A percentile compares a stretch with the other conserved stretches of the same genome.
phyloP scores from a whole-genome alignment of 2,797 vertebrate species.

The Cichlasoma orientale region DNA sequence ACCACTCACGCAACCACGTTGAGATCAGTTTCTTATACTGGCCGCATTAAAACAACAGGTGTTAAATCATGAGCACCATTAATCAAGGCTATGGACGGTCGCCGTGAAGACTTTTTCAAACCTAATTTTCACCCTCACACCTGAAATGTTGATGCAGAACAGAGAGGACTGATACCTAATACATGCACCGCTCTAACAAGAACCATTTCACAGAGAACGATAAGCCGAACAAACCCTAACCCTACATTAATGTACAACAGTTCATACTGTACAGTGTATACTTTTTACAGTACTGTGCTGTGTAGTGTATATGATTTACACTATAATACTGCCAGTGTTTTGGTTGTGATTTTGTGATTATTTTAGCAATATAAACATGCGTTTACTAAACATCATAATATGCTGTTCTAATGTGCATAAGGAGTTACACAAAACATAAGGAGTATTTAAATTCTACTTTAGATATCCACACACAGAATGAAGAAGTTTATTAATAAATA shows the following conservation, averaged over 20 bases:
- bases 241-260: neutral
- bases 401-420: neutral
- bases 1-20: constrained; percentile 77
- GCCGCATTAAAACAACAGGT: constrained; percentile 86
- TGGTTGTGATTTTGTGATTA: neutral
- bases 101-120: constrained; percentile 35
- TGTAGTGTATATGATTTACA: neutral
- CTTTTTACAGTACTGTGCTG: neutral
- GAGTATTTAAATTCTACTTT: neutral
- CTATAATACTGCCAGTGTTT: neutral
- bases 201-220: neutral
- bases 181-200: constrained; percentile 29
- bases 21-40: constrained; percentile 87
- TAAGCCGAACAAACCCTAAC: neutral
- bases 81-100: constrained; percentile 68
- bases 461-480: neutral
- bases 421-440: neutral
- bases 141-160: constrained; percentile 38
- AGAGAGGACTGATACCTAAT: constrained; percentile 28
- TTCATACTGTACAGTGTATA: neutral
- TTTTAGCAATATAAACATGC: neutral
- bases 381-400: neutral
- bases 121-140: constrained; percentile 16
- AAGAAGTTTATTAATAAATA: neutral
- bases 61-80: constrained; percentile 84